Evolutionary conservation across 2,888 invertebrate species (phyloP), one percentile per base, ranked within the genome.

Genomic region (Argynnis bischoffii): DNA sequence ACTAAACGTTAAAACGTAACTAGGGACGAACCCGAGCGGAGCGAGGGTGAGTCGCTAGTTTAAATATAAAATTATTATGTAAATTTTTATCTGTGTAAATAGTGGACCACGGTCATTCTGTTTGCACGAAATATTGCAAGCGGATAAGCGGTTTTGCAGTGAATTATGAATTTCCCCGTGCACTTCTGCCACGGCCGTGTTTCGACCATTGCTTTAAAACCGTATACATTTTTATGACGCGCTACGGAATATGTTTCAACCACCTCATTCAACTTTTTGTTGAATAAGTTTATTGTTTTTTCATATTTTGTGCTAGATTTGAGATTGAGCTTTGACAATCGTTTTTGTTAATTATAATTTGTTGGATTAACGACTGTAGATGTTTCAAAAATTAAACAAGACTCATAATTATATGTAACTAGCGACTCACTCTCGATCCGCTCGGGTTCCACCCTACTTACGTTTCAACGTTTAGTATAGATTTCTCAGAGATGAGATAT

Each of bases 71-170:
- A 48, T 67, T 65, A 70, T 57, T 60, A 63, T 65, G 65, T 56
- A 57, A 67, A 70, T 63, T 67, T 64, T 69, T 65, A 65, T 59
- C 67, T 65, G 57, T 55, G 53, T 70, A 70, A 70, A 70, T 59
- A 67, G 57, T 70, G 63, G 50, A 63, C 65, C 63, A 70, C 63
- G 67, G 67, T 67, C 65, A 63, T 57, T 57, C 64, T 65, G 70
- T 67, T 64, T 67, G 35, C 51, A 53, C 70, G 55, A 67, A 70
- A 70, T 67, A 67, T 70, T 65, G 67, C 67, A 55, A 59, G 67
- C 64, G 70, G 67, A 67, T 70, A 70, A 70, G 67, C 70, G 70
- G 65, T 70, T 63, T 67, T 55, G 63, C 65, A 67, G 57, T 70
- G 63, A 70, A 63, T 63, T 70, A 65, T 65, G 70, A 67, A 65